These are phyloP conservation scores for Camptogramma bilineatum DNA, from an alignment of 2,888 invertebrate species.

Conservation along the genomic window DNA sequence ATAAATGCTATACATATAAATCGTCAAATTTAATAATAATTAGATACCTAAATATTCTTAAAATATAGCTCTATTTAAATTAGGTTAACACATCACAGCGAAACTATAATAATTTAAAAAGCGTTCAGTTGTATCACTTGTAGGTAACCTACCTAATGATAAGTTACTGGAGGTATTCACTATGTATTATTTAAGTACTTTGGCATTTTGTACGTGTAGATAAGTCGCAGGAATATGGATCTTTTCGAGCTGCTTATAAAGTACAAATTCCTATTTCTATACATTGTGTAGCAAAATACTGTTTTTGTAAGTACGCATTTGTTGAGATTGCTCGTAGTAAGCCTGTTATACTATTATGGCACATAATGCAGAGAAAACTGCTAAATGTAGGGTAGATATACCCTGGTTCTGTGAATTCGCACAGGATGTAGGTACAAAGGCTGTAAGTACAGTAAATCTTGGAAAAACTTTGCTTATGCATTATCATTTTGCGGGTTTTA, in stretches of 20 bases:
- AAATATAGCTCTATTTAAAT: not conserved
- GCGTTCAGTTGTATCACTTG: not conserved
- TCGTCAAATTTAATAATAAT: not conserved
- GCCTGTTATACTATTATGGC: constrained; percentile 1
- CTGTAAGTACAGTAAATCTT: too few species aligned
- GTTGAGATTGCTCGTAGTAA: not conserved
- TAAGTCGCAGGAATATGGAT: not conserved
- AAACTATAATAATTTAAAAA: not conserved
- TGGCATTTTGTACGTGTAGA: not conserved
- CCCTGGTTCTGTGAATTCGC: too few species aligned
- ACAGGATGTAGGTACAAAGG: too few species aligned
- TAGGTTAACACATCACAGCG: not conserved
- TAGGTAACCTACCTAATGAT: not conserved
- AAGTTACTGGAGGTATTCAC: not conserved
- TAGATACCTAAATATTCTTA: not conserved
- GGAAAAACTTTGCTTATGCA: too few species aligned
- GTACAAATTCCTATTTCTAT: too few species aligned
- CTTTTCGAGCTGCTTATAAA: not conserved
- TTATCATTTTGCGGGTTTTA: too few species aligned
- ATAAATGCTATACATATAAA: not conserved
- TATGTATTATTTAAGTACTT: not conserved
- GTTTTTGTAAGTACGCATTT: not conserved
- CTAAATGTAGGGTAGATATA: too few species aligned
- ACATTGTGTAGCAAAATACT: not conserved
- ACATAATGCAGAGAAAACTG: not conserved